Percentiles rank a stretch among this genome's conserved stretches.
Evolutionary conservation across 2,888 invertebrate genomes (phyloP).

Genomic region (Bombylius discolor): DNA sequence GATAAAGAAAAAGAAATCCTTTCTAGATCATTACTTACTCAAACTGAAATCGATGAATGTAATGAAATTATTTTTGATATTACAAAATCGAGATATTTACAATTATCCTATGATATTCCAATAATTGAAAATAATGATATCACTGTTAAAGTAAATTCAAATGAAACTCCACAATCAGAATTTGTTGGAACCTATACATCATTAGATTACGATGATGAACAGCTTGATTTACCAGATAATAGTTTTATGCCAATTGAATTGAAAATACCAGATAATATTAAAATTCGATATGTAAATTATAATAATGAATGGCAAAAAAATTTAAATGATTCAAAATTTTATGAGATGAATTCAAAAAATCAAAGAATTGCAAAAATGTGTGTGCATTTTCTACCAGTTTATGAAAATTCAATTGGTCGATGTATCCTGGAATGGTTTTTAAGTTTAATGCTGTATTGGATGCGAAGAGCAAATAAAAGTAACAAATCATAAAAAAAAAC

Average conservation of each 20-base stretch:
- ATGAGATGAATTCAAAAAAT: constrained; percentile 1
- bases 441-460: not conserved
- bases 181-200: too few species aligned
- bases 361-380: not conserved
- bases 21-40: constrained; percentile 10
- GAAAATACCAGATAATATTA: not conserved
- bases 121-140: not conserved
- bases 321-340: constrained; percentile 11
- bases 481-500: not conserved
- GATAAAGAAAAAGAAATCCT: constrained; percentile 6
- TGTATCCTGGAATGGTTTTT: not conserved
- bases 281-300: constrained; percentile 5
- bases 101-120: constrained; percentile 4
- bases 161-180: not conserved
- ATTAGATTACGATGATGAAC: not conserved
- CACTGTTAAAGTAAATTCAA: not conserved
- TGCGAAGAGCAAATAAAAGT: not conserved
- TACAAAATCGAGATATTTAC: not conserved
- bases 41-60: constrained; percentile 6
- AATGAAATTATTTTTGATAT: not conserved
- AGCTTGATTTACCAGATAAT: not conserved
- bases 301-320: constrained; percentile 6
- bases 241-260: not conserved
- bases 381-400: not conserved
- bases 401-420: not conserved